Percentiles rank a stretch among this genome's conserved stretches.
phyloP scores from a whole-genome alignment of 2,113 vertebrate species.

The Oostethus manadensis region DNA sequence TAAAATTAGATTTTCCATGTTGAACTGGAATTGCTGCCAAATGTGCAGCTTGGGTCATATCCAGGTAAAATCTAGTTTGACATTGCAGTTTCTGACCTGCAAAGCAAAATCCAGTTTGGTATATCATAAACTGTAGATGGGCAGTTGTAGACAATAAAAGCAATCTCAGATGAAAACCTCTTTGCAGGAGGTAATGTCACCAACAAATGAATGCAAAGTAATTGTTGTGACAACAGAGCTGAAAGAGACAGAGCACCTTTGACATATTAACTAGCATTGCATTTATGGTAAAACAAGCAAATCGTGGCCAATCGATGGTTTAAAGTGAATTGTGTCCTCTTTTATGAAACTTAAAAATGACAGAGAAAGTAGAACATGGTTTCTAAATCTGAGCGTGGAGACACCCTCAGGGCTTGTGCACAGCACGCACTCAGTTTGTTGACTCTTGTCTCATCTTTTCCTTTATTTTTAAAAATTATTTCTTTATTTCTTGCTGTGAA shows the following conservation, averaged over 20 bases:
- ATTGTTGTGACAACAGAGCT: neutral
- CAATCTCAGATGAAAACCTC: no score
- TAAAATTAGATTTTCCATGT: no score
- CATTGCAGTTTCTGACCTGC: no score
- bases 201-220: neutral
- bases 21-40: no score
- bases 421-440: neutral
- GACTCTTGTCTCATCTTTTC: conserved; percentile 5
- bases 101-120: no score
- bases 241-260: neutral
- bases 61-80: no score
- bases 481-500: conserved; percentile 1
- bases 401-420: neutral
- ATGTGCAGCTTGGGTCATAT: no score
- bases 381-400: conserved; percentile 3
- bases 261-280: neutral
- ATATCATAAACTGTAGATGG: no score
- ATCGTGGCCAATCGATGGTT: neutral
- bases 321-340: neutral
- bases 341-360: conserved; percentile 1
- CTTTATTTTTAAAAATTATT: conserved; percentile 3
- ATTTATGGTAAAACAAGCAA: conserved; percentile 5
- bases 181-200: neutral
- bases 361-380: neutral
- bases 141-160: no score